Conservation (phyloP, 1,140 invertebrate species). For the Onthophagus taurus region DNA sequence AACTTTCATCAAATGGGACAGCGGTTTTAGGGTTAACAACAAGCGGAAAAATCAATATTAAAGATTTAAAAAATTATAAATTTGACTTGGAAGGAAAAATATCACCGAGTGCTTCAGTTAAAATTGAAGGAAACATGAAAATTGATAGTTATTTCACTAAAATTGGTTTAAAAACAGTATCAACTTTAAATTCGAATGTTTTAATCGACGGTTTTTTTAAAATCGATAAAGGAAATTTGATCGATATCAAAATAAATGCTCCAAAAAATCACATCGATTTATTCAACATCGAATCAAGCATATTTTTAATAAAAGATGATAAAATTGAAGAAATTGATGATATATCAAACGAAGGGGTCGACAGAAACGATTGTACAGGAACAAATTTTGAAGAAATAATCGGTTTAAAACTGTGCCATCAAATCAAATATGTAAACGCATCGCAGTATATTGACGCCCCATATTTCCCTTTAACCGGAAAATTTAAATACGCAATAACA, state of each 20-base stretch:
- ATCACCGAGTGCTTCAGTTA: slow-evolving; percentile 56
- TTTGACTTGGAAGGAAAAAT: slow-evolving; percentile 63
- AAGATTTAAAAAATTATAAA: slow-evolving; percentile 39
- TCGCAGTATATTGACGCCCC: slow-evolving; percentile 40
- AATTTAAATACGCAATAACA: slow-evolving; percentile 16
- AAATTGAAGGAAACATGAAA: slow-evolving; percentile 50
- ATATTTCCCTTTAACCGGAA: slow-evolving; percentile 51
- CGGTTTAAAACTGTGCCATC: slow-evolving; percentile 55
- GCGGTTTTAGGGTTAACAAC: slow-evolving; percentile 39
- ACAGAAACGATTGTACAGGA: slow-evolving; percentile 14
- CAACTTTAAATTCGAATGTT: slow-evolving; percentile 54
- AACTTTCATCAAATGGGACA: slow-evolving; percentile 54
- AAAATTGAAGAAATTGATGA: slow-evolving; percentile 3
- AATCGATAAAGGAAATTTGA: slow-evolving; percentile 43
- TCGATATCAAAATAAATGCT: slow-evolving; percentile 49
- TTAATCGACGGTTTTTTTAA: slow-evolving; percentile 48
- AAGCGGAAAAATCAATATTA: slow-evolving; percentile 40
- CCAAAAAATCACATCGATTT: slow-evolving; percentile 59
- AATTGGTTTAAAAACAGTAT: slow-evolving; percentile 52
- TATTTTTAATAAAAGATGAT: slow-evolving; percentile 12
- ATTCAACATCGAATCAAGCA: slow-evolving; percentile 30
- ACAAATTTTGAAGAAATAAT: slow-evolving; percentile 40
- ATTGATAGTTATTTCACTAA: slow-evolving; percentile 52
- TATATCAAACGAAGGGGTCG: slow-evolving; percentile 5
- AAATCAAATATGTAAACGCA: slow-evolving; percentile 48